Evolutionary conservation across 35 echinoderm and acorn worm genomes (phyloP).

Genomic region (Nesometra sesokonis): DNA sequence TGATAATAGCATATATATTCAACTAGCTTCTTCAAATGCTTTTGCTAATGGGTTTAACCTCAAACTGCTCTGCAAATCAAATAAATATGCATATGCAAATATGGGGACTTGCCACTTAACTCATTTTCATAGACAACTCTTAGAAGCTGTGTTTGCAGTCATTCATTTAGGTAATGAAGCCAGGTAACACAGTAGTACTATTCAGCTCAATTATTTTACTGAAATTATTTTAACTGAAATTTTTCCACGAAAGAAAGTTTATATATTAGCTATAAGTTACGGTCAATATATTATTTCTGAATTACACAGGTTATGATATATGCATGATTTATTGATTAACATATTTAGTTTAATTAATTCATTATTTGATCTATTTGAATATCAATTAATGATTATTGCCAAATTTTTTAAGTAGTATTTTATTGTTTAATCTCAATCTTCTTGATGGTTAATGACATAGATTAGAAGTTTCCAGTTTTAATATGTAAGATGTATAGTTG

Average conservation of each 20-base stretch:
- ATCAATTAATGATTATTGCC: not conserved
- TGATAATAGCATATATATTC: not conserved
- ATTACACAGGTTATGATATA: not conserved
- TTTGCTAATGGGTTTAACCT: not conserved
- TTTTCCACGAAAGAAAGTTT: not conserved
- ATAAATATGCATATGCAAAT: not conserved
- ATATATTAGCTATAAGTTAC: not conserved
- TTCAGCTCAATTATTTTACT: not conserved
- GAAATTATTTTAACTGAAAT: not conserved
- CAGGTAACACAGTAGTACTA: not conserved
- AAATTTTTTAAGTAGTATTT: not conserved
- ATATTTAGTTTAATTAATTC: not conserved
- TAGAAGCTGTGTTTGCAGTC: not conserved
- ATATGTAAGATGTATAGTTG: not conserved
- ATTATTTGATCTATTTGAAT: not conserved
- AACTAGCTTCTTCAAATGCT: not conserved
- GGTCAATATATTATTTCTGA: not conserved
- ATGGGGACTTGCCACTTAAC: not conserved
- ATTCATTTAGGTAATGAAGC: not conserved
- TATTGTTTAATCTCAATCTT: not conserved
- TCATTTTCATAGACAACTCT: not conserved
- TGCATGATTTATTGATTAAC: not conserved
- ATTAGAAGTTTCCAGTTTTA: not conserved
- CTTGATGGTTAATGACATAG: not conserved
- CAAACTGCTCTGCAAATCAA: not conserved